These are phyloP conservation scores for Drosophila nr. perissopoda DNA, from an alignment of 2,888 invertebrate species.

Conservation along the genomic window DNA sequence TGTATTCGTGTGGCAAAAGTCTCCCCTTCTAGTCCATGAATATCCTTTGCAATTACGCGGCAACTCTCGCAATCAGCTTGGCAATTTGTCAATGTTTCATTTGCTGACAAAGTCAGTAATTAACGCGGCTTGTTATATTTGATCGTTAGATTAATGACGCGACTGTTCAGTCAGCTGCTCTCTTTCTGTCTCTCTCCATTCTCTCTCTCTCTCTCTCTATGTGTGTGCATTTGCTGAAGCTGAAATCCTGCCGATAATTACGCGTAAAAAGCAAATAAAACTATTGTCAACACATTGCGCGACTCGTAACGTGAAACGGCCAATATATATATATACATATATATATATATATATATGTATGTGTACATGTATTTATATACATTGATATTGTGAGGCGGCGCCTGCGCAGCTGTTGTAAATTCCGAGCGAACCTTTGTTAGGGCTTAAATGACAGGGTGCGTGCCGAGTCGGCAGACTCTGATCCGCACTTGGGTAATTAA, in stretches of 20 bases:
- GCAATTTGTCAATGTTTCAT: slow-evolving; percentile 53
- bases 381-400: slow-evolving; percentile 48
- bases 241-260: slow-evolving; percentile 52
- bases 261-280: slow-evolving; percentile 76
- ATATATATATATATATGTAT: neutral
- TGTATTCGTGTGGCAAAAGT: neutral
- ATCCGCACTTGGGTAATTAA: slow-evolving; percentile 66
- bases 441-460: slow-evolving; percentile 68
- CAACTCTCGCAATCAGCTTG: slow-evolving; percentile 23
- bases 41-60: slow-evolving; percentile 9
- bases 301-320: slow-evolving; percentile 49
- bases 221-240: slow-evolving; percentile 49
- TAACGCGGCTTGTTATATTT: slow-evolving; percentile 53
- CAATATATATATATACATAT: slow-evolving; percentile 31
- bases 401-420: slow-evolving; percentile 76
- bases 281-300: slow-evolving; percentile 71
- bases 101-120: slow-evolving; percentile 47
- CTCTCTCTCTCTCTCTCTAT: neutral
- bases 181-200: neutral
- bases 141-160: slow-evolving; percentile 57
- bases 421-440: slow-evolving; percentile 51
- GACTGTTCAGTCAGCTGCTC: slow-evolving; percentile 39
- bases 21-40: neutral
- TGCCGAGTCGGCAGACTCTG: slow-evolving; percentile 36
- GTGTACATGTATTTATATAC: neutral